Evolutionary conservation across 2,797 vertebrate species (phyloP), one percentile per base, ranked within the genome.

Genomic region (Delichon dasypus): DNA sequence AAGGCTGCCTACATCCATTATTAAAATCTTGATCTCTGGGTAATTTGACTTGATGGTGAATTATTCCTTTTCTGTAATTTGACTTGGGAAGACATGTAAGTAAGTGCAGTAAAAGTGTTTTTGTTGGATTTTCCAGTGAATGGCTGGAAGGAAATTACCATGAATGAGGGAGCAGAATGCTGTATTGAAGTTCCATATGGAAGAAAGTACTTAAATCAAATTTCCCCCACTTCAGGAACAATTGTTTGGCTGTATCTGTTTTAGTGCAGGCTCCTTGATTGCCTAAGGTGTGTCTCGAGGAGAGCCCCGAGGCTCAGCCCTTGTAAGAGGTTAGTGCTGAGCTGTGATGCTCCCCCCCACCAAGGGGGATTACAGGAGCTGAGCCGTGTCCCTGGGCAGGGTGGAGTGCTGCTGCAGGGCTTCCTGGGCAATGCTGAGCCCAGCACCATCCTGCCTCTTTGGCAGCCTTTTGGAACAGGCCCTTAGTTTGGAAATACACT

Each of bases 181-280:
- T 38, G 3, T 40, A 40, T 71, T 0, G 0, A 8, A 42, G 19
- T 70, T 79, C 11, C 0, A 1, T 21, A 44, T 47, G 38, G 67
- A 88, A 73, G 27, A 50, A 80, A 38, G 29, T n/a, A 42, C 36
- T 65, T 50, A 12, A 0, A 7, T 62, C 15, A 30, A 9, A 23
- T 57, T 85, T 80, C 17, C 13, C 3, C 40, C 13, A 1, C 38
- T 89, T 89, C 6, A 62, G 38, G 86, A 80, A 40, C 0, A 0
- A 42, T 61, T 7, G 0, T 58, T 78, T 4, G 10, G 19, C 64
- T 30, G 4, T 12, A 5, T 60, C 26, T 73, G 58, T 75, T 61
- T n/a, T 13, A 7, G 5, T 27, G 29, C 54, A 75, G 44, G 23
- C 48, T 7, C 23, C 15, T 34, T 34, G n/a, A 12, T 65, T 61